Evolutionary conservation across 2,888 invertebrate species (phyloP).

Genomic region (Lasioglossum malachurum): DNA sequence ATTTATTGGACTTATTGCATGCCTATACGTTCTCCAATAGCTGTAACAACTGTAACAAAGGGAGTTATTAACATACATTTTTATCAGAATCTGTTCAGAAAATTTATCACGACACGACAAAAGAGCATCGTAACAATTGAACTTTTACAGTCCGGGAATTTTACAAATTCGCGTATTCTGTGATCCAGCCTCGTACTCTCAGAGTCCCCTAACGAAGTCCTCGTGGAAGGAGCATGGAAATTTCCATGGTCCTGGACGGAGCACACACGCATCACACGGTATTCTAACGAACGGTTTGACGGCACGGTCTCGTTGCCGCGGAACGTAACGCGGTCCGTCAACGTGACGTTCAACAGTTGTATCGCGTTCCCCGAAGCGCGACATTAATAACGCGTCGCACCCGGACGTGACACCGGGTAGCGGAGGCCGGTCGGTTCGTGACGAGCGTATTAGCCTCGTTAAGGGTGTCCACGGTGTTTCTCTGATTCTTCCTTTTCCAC

Average conservation of each 20-base stretch:
- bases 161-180: too few relatives aligned
- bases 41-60: too few relatives aligned
- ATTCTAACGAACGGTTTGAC: slow-evolving; percentile 62
- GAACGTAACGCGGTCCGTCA: slow-evolving; percentile 67
- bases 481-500: slow-evolving; percentile 51
- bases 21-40: too few relatives aligned
- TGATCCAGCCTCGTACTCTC: too few relatives aligned
- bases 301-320: slow-evolving; percentile 27
- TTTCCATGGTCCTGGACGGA: not conserved
- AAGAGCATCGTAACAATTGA: too few relatives aligned
- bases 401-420: slow-evolving; percentile 66
- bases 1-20: too few relatives aligned
- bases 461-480: slow-evolving; percentile 69
- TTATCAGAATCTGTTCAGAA: too few relatives aligned
- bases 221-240: slow-evolving; percentile 22
- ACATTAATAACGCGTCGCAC: slow-evolving; percentile 76
- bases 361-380: slow-evolving; percentile 73
- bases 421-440: slow-evolving; percentile 61
- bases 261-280: not conserved
- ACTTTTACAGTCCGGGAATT: too few relatives aligned
- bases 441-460: slow-evolving; percentile 80
- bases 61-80: too few relatives aligned
- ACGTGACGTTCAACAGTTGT: slow-evolving; percentile 83
- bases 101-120: too few relatives aligned
- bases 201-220: not conserved